Evolutionary conservation across 2,797 vertebrate species (phyloP).

Genomic region (Gobionotothen gibberifrons): DNA sequence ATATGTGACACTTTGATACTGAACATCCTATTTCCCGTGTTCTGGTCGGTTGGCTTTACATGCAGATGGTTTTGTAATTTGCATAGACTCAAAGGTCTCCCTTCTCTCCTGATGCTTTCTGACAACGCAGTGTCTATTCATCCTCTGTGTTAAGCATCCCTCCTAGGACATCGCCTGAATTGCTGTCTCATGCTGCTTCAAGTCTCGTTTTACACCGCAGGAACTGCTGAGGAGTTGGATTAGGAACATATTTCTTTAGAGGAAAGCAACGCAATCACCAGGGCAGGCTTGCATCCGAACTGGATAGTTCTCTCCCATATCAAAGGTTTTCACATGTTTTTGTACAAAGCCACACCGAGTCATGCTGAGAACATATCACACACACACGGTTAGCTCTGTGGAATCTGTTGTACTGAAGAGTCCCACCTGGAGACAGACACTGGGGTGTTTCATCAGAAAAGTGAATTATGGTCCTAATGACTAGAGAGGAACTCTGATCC

Average conservation of each 20-base stretch:
- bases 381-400: slow-evolving; percentile 36
- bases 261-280: slow-evolving; percentile 55
- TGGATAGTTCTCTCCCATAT: slow-evolving; percentile 61
- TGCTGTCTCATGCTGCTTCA: slow-evolving; percentile 79
- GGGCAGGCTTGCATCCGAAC: slow-evolving; percentile 40
- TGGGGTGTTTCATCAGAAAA: slow-evolving; percentile 30
- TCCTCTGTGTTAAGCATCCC: slow-evolving; percentile 72
- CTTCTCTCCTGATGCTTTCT: slow-evolving; percentile 73
- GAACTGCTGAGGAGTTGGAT: slow-evolving; percentile 74
- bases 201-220: slow-evolving; percentile 74
- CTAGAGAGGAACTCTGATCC: slow-evolving; percentile 12
- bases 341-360: slow-evolving; percentile 58
- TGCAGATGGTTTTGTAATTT: slow-evolving; percentile 75
- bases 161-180: slow-evolving; percentile 69
- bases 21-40: slow-evolving; percentile 76
- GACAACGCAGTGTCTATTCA: slow-evolving; percentile 75
- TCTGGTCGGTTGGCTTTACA: slow-evolving; percentile 76
- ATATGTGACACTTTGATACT: slow-evolving; percentile 79
- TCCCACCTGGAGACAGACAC: slow-evolving; percentile 47
- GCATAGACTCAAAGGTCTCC: slow-evolving; percentile 76
- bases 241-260: slow-evolving; percentile 67
- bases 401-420: slow-evolving; percentile 40
- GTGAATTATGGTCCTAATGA: slow-evolving; percentile 39
- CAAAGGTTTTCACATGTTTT: slow-evolving; percentile 63
- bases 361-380: slow-evolving; percentile 65